Base-by-base conservation (phyloP, 2,113 vertebrate genomes). In the Oncorhynchus nerka region DNA sequence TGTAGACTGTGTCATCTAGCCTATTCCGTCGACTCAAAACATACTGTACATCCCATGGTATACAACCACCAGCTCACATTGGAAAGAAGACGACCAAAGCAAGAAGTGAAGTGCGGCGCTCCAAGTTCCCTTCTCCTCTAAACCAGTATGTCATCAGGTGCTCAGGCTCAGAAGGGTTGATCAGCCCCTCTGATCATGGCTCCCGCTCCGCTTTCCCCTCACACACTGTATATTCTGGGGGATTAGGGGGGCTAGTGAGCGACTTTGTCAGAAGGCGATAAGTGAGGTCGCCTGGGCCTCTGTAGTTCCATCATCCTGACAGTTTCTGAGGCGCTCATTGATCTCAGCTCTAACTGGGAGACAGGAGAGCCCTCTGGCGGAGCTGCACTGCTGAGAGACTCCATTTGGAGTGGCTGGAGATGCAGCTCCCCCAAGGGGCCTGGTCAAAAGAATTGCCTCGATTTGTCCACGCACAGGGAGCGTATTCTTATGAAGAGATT, bases 271-370 rank as follows among this genome's bases (percentile, higher is more conserved):
- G 74, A 49, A 48, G 39, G 30, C 28, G 74, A 34, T 68, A 74
- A 66, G 24, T 74, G n/a, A 15, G 26, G 19, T 49, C 30, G 51
- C 22, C 51, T 69, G 39, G 68, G 51, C 12, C 24, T 64, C 24
- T 32, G 75, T 74, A 30, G 51, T 78, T 77, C 66, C 72, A 77
- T 80, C 64, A 62, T 75, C 74, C 4, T 61, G 61, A 80, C 39
- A 68, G 68, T n/a, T 15, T 79, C 39, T 67, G 20, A 70, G 78
- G 62, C n/a, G 26, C 62, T 48, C 24, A 16, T 55, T 68, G 55
- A 70, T 70, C 34, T 48, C 68, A 70, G 68, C 39, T 48, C 45
- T 70, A 48, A 49, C 65, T n/a, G 55, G 71, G 34, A 28, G 55
- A 62, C 68, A 62, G 71, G 73, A 28, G 59, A 11, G 71, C 32